phyloP scores from a whole-genome alignment of 1,140 invertebrate genomes.

The Orius insidiosus region DNA sequence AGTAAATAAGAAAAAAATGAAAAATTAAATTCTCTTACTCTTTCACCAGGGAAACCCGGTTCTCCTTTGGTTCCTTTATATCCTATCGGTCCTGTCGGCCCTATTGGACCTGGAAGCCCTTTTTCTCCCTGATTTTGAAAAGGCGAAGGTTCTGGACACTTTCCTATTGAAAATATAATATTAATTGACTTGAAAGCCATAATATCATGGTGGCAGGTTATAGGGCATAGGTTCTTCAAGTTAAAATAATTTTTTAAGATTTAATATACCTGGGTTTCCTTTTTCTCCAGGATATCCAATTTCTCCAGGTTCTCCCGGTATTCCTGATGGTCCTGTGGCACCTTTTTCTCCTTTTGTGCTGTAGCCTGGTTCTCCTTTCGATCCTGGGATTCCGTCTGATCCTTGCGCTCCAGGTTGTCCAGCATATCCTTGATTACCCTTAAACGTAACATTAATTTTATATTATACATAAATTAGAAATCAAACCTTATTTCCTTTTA shows the following conservation, averaged over 20 bases:
- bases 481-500: conserved; percentile 26
- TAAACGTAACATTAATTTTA: too few relatives aligned
- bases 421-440: conserved; percentile 29
- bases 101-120: conserved; percentile 5
- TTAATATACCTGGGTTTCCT: conserved; percentile 34
- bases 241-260: too few relatives aligned
- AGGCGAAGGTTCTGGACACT: conserved; percentile 11
- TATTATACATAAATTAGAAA: too few relatives aligned
- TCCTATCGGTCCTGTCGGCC: too few relatives aligned
- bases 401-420: conserved; percentile 36
- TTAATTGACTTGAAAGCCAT: too few relatives aligned
- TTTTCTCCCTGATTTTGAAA: conserved; percentile 13
- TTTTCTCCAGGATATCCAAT: conserved; percentile 33
- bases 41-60: conserved; percentile 27
- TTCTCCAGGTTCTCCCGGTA: conserved; percentile 39
- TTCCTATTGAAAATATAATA: too few relatives aligned
- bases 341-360: conserved; percentile 47
- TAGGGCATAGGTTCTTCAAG: too few relatives aligned
- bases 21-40: too few relatives aligned
- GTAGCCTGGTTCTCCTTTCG: conserved; percentile 43
- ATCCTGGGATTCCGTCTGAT: conserved; percentile 44
- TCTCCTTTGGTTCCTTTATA: conserved; percentile 45
- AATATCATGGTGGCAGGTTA: too few relatives aligned
- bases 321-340: conserved; percentile 31
- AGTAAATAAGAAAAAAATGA: not conserved